Evolutionary conservation across 2,113 vertebrate genomes (phyloP).

Genomic region (Tachycineta bicolor): DNA sequence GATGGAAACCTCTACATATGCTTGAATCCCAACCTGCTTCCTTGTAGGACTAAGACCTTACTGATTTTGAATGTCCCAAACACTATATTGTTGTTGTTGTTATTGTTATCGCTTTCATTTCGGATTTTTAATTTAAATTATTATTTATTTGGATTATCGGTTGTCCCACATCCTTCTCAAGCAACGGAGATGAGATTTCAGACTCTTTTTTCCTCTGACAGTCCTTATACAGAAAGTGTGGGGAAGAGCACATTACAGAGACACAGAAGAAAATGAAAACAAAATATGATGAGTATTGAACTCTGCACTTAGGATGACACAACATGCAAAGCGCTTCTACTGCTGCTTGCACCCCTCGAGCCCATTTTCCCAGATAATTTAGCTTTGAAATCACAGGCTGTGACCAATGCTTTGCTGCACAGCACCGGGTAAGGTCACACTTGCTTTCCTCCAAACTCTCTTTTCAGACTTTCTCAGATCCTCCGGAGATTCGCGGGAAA

Average conservation of each 20-base stretch:
- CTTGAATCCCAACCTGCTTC: not conserved
- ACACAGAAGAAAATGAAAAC: not conserved
- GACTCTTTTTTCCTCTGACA: not conserved
- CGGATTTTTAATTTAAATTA: not conserved
- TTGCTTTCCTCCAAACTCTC: not conserved
- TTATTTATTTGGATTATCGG: not conserved
- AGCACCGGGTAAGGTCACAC: not conserved
- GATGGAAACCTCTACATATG: not conserved
- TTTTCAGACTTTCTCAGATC: not conserved
- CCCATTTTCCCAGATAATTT: not conserved
- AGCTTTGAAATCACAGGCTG: not conserved
- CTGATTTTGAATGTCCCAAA: not conserved
- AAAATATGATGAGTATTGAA: not conserved
- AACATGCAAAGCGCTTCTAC: not conserved
- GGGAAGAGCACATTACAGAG: not conserved
- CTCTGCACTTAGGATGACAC: not conserved
- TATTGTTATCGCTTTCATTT: fast-evolving
- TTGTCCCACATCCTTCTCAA: not conserved
- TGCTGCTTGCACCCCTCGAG: not conserved
- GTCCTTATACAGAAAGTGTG: not conserved
- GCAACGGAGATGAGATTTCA: not conserved
- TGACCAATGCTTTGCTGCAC: not conserved
- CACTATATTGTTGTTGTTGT: not conserved
- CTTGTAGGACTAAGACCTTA: not conserved
- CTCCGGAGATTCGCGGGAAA: not conserved